Evolutionary conservation across 2,113 vertebrate genomes (phyloP).

Genomic region (Leiothrix lutea): DNA sequence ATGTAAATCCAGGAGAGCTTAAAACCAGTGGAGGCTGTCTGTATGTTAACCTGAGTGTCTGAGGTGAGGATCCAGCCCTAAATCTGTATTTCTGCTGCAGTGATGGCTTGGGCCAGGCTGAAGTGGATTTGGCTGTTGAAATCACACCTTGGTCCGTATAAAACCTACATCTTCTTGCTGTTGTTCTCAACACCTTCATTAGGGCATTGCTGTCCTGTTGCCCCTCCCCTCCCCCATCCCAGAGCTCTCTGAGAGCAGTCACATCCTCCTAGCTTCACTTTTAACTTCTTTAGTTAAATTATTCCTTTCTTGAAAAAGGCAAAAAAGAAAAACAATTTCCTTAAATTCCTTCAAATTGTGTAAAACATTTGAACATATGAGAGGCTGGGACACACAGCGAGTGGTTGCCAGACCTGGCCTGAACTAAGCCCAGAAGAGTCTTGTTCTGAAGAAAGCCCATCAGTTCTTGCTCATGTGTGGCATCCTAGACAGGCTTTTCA

Average conservation of each 20-base stretch:
- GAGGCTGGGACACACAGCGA: rapidly evolving
- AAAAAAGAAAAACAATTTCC: background rate
- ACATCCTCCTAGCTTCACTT: background rate
- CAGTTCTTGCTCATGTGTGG: background rate
- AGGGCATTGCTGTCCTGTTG: background rate
- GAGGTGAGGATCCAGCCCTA: background rate
- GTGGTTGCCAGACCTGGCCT: background rate
- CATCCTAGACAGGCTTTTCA: background rate
- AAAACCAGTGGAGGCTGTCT: background rate
- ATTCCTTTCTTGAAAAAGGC: background rate
- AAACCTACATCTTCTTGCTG: background rate
- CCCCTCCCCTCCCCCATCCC: background rate
- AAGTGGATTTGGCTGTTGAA: background rate
- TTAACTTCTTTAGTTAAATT: background rate
- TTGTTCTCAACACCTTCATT: background rate
- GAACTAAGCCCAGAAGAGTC: background rate
- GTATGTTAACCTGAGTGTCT: background rate
- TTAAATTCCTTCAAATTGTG: background rate
- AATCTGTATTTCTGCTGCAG: background rate
- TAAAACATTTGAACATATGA: background rate
- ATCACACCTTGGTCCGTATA: background rate
- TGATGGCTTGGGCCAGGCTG: background rate
- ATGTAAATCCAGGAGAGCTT: background rate
- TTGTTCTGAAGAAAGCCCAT: background rate
- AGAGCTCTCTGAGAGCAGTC: background rate